phyloP scores from a whole-genome alignment of 2,797 vertebrate species.

The Saxicola maurus region DNA sequence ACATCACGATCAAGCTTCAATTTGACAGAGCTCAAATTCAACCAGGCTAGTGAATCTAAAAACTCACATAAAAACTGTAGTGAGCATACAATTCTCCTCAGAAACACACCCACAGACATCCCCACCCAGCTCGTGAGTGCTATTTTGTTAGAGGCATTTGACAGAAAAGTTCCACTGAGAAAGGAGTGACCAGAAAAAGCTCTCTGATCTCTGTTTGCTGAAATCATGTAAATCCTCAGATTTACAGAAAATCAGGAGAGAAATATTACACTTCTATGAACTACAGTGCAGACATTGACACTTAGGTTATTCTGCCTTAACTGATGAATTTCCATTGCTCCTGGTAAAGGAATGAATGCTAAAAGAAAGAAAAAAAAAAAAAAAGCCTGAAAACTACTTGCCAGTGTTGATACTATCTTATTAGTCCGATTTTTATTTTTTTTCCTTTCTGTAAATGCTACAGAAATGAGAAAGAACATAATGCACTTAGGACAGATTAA shows the following conservation, averaged over 20 bases:
- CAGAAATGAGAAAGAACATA: background rate
- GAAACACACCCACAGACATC: constrained; percentile 1
- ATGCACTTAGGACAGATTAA: background rate
- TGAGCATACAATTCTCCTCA: background rate
- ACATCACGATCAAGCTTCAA: background rate
- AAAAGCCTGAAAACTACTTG: background rate
- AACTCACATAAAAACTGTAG: background rate
- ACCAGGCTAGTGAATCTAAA: background rate
- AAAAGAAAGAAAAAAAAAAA: background rate
- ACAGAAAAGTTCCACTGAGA: background rate
- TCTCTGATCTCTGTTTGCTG: background rate
- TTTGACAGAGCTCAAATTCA: background rate
- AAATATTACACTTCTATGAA: background rate
- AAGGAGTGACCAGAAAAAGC: background rate
- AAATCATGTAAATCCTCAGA: background rate
- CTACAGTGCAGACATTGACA: background rate
- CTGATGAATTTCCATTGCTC: background rate
- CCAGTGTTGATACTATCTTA: background rate
- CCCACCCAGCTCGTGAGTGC: background rate
- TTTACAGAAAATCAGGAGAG: background rate
- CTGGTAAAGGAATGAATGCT: background rate
- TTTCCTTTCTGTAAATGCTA: background rate
- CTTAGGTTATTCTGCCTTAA: background rate
- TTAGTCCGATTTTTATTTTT: background rate
- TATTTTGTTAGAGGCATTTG: background rate